Percentiles rank a stretch among this genome's conserved stretches.
Conservation (phyloP, 2,797 vertebrate genomes). For the Spea hammondii region DNA sequence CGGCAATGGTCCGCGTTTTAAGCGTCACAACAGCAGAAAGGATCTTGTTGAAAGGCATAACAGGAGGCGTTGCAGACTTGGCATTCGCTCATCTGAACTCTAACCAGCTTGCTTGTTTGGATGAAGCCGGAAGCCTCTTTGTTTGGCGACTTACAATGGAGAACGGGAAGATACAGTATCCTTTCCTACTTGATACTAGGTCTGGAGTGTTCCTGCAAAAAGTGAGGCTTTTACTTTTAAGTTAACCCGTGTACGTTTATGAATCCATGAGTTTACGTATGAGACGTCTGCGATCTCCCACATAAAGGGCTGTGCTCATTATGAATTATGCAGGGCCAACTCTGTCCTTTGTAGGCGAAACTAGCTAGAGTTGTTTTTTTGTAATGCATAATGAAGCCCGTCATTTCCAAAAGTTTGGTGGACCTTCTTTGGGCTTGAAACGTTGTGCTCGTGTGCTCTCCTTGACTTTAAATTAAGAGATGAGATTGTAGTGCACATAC, state of each 20-base stretch:
- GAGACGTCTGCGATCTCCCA: no score
- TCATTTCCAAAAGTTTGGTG: no score
- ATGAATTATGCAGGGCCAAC: no score
- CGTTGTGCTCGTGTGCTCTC: neutral
- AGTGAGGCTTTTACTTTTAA: no score
- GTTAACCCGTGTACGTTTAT: no score
- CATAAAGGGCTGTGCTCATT: no score
- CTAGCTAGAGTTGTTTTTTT: no score
- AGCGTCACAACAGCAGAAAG: conserved; percentile 84
- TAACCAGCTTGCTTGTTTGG: conserved; percentile 88
- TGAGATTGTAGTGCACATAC: conserved; percentile 88
- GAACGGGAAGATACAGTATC: conserved; percentile 93
- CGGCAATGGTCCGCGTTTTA: conserved; percentile 92
- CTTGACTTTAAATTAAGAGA: conserved; percentile 70
- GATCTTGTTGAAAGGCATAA: conserved; percentile 94
- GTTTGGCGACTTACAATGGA: conserved; percentile 91
- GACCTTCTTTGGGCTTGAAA: no score
- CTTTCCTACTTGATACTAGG: conserved; percentile 49
- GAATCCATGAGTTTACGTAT: no score
- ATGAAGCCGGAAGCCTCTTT: conserved; percentile 94
- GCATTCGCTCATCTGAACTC: conserved; percentile 98
- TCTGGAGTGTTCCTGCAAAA: neutral
- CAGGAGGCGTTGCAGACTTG: conserved; percentile 88
- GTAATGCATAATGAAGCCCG: no score
- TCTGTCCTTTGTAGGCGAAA: no score